These are phyloP conservation scores for Temnothorax curvispinosus DNA, from an alignment of 1,140 invertebrate species.

Conservation along the genomic window DNA sequence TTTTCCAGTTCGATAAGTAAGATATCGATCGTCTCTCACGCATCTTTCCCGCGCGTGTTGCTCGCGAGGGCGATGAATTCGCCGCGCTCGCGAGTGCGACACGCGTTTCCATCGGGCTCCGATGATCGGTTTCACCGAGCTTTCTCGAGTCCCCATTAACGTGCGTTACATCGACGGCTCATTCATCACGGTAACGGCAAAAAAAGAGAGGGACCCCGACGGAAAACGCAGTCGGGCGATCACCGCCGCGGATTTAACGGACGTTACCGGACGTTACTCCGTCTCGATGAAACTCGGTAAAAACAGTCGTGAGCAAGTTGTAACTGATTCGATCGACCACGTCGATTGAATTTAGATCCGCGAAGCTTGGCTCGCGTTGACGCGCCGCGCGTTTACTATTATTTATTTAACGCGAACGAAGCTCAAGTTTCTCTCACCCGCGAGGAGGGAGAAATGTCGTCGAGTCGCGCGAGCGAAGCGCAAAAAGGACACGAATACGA, in stretches of 20 bases:
- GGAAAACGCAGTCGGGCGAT: slow-evolving; percentile 2
- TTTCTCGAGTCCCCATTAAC: slow-evolving; percentile 35
- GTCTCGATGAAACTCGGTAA: slow-evolving; percentile 29
- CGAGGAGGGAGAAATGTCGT: not conserved
- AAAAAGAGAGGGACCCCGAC: not conserved
- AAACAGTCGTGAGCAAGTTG: slow-evolving; percentile 24
- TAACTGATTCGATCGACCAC: slow-evolving; percentile 36
- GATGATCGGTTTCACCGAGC: slow-evolving; percentile 27
- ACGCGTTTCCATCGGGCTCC: not conserved
- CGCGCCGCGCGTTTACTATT: slow-evolving; percentile 31
- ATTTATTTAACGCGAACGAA: slow-evolving; percentile 54
- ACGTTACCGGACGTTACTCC: slow-evolving; percentile 9
- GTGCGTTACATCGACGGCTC: slow-evolving; percentile 6
- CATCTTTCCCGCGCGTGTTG: not conserved
- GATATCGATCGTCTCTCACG: slow-evolving; percentile 4
- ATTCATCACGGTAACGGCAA: slow-evolving; percentile 4
- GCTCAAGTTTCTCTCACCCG: slow-evolving; percentile 15
- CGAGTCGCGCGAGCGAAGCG: slow-evolving; percentile 31
- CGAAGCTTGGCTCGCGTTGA: slow-evolving; percentile 33
- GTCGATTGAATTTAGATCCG: slow-evolving; percentile 8
- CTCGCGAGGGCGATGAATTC: not conserved
- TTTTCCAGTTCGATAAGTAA: slow-evolving; percentile 49
- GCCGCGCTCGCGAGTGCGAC: not conserved
- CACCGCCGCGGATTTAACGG: slow-evolving; percentile 18
- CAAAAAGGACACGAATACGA: not conserved